A percentile compares a stretch with the other conserved stretches of the same genome.
Conservation (phyloP, 2,113 vertebrate genomes). For the Pyrgilauda ruficollis region DNA sequence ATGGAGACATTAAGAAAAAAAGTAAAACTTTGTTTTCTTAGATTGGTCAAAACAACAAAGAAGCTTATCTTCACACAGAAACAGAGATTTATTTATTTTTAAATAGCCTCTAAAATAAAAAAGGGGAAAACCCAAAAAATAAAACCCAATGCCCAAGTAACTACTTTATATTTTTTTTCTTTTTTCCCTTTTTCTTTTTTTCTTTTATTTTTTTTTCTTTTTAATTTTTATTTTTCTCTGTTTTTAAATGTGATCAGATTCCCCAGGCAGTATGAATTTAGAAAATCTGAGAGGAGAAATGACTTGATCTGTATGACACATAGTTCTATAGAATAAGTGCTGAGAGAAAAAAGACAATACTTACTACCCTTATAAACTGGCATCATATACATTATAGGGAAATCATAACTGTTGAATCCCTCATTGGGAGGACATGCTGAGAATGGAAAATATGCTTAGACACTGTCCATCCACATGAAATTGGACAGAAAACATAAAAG, state of each 20-base stretch:
- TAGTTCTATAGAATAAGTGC: background rate
- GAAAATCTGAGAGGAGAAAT: background rate
- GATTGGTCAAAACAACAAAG: background rate
- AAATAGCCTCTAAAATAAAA: background rate
- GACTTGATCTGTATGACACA: background rate
- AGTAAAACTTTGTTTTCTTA: background rate
- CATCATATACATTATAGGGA: background rate
- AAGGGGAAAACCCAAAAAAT: rapidly evolving
- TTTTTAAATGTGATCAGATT: background rate
- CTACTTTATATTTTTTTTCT: too few species aligned
- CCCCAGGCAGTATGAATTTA: background rate
- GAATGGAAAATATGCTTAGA: background rate
- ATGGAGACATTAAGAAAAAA: background rate
- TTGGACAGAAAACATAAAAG: background rate
- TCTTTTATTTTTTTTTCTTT: rapidly evolving
- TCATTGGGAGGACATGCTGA: background rate
- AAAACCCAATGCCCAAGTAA: background rate
- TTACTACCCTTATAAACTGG: background rate
- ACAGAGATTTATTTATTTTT: background rate
- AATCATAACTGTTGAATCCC: background rate
- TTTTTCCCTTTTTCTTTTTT: too few species aligned
- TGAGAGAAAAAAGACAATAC: background rate
- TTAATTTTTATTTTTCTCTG: background rate
- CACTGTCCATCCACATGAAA: background rate
- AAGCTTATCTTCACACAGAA: background rate